Percentiles rank a stretch among this genome's conserved stretches.
phyloP scores from a whole-genome alignment of 2,113 vertebrate species.

The Camelus dromedarius region DNA sequence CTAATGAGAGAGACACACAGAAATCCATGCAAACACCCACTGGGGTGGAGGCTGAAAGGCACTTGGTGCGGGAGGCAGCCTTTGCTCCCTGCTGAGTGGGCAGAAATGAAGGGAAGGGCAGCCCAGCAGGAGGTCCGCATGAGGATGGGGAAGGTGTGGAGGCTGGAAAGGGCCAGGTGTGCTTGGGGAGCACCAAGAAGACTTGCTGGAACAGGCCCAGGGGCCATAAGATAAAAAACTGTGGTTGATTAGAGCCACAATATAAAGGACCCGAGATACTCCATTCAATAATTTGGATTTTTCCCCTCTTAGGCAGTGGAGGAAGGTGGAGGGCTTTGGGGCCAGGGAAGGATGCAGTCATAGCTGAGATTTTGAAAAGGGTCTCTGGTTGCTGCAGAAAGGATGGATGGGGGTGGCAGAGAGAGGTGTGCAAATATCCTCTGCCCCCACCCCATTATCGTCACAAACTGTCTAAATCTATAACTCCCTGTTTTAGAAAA shows the following conservation, averaged over 20 bases:
- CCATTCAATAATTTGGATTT: background rate
- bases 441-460: background rate
- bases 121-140: accelerated
- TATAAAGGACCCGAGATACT: background rate
- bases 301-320: background rate
- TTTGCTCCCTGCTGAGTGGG: background rate
- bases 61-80: background rate
- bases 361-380: background rate
- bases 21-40: background rate
- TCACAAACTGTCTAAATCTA: background rate
- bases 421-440: background rate
- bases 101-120: background rate
- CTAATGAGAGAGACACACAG: background rate
- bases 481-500: background rate
- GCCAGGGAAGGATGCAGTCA: too few relatives aligned
- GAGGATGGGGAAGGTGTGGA: background rate
- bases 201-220: background rate
- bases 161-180: background rate
- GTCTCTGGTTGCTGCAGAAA: background rate
- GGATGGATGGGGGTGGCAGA: background rate
- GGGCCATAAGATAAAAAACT: background rate
- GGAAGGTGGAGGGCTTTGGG: background rate
- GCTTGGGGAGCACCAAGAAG: background rate
- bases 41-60: background rate
- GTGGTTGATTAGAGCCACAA: background rate